Base-by-base conservation (phyloP, 2,797 vertebrate genomes). In the Helicolenus hilgendorfi region DNA sequence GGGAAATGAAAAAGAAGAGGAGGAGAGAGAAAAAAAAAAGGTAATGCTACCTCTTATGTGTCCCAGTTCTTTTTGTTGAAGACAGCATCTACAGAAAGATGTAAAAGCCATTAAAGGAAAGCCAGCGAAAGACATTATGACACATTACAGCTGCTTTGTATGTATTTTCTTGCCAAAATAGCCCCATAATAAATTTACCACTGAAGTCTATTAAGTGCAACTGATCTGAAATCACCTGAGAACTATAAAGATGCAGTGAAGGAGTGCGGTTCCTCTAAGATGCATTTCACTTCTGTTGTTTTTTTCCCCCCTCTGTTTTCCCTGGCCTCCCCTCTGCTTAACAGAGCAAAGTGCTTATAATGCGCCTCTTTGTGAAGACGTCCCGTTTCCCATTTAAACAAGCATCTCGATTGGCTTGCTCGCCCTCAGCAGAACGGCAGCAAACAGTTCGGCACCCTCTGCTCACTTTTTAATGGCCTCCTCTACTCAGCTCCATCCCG, bases 381-480 rank as follows among this genome's bases (percentile, higher is more conserved):
- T 90, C 90, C 92, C 76, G 33, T 89, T 94, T 93, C 89, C 90
- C 91, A 93, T 93, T 93, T 93, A 92, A 91, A 92, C 87, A 84
- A 92, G 89, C 78, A 58, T 80, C 92, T 91, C 76, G 33, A 96
- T 93, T 92, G 95, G 93, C 88, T 95, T 80, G 72, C 87, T 91
- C 78, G 55, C 84, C 87, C 88, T 69, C 89, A 76, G 81, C 85
- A 94, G 84, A 90, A 79, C 68, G 76, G 84, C 84, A 80, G 91
- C 91, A 90, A 94, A 93, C 91, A 89, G 88, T 91, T 90, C 83
- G 33, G 90, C 94, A 93, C 87, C 92, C 93, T 95, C 92, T 76
- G 82, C 87, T 90, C 93, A 85, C 86, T 85, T 94, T 91, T 96
- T 97, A 97, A 97, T 97, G 94, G 93, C 94, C 95, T 93, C 81